phyloP scores from a whole-genome alignment of 2,797 vertebrate genomes.

The Telmatherina bonti region DNA sequence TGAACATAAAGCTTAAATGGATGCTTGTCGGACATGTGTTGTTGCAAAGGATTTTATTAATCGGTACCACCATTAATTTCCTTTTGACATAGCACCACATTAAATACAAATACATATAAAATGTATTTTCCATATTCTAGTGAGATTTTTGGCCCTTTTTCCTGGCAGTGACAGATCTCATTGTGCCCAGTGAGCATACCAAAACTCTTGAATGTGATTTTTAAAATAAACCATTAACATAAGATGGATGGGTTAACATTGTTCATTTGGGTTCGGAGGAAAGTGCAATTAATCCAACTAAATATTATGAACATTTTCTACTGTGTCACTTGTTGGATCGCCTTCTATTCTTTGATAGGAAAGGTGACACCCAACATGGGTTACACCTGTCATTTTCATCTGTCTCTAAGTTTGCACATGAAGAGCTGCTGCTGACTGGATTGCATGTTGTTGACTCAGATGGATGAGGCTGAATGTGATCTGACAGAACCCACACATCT shows the following conservation, averaged over 20 bases:
- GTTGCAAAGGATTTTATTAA: not conserved
- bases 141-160: slow-evolving; percentile 13
- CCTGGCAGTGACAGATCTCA: slow-evolving; percentile 30
- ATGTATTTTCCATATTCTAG: not conserved
- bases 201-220: slow-evolving; percentile 43
- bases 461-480: slow-evolving; percentile 5
- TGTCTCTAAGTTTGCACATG: slow-evolving; percentile 19
- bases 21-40: too few species aligned
- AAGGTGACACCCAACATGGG: slow-evolving; percentile 1
- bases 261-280: slow-evolving; percentile 25
- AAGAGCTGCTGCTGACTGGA: slow-evolving; percentile 18
- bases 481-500: slow-evolving; percentile 13
- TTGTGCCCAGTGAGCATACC: slow-evolving; percentile 39
- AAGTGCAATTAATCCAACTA: slow-evolving; percentile 14
- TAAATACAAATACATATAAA: too few species aligned
- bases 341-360: slow-evolving; percentile 4
- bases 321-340: slow-evolving; percentile 9
- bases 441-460: slow-evolving; percentile 9
- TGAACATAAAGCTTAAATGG: too few species aligned
- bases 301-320: slow-evolving; percentile 5
- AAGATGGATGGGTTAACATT: slow-evolving; percentile 25
- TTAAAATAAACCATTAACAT: slow-evolving; percentile 44
- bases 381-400: not conserved
- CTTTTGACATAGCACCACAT: not conserved
- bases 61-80: not conserved